Evolutionary conservation across 2,797 vertebrate species (phyloP).

Genomic region (Cetoscarus ocellatus): DNA sequence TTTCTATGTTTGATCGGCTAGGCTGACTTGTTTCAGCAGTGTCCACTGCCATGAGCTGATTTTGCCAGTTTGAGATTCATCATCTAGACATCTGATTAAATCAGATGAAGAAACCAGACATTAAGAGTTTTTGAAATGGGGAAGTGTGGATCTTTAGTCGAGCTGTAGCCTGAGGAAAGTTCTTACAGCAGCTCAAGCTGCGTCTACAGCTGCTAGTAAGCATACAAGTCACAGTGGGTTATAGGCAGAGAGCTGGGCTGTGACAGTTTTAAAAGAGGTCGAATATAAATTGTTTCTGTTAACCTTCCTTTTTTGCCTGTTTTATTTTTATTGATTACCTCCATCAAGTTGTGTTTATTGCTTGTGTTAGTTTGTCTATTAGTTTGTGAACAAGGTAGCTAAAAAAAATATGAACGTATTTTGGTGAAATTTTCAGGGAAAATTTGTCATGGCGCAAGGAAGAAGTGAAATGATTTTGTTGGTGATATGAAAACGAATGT

Average conservation of each 20-base stretch:
- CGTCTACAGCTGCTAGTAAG: constrained; percentile 17
- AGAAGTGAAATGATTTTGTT: too few species aligned
- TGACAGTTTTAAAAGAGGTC: constrained; percentile 1
- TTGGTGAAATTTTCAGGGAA: too few species aligned
- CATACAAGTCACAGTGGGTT: background rate
- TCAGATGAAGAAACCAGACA: constrained; percentile 23
- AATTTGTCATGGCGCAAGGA: too few species aligned
- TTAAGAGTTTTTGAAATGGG: constrained; percentile 17
- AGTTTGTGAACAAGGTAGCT: too few species aligned
- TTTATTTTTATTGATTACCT: background rate
- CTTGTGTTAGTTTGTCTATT: too few species aligned
- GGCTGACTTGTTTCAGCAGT: background rate
- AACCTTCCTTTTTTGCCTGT: background rate
- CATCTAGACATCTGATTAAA: constrained; percentile 29
- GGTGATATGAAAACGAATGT: too few species aligned
- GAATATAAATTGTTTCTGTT: background rate
- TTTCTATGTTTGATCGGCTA: constrained; percentile 19
- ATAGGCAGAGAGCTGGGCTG: constrained; percentile 1
- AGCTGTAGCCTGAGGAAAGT: constrained; percentile 32
- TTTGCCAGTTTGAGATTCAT: constrained; percentile 34
- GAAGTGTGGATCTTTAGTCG: background rate
- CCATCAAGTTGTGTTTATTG: too few species aligned
- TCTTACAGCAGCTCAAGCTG: constrained; percentile 18
- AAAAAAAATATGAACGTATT: too few species aligned
- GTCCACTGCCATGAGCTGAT: background rate